Conservation (phyloP, 2,888 invertebrate species). For the Myathropa florea region DNA sequence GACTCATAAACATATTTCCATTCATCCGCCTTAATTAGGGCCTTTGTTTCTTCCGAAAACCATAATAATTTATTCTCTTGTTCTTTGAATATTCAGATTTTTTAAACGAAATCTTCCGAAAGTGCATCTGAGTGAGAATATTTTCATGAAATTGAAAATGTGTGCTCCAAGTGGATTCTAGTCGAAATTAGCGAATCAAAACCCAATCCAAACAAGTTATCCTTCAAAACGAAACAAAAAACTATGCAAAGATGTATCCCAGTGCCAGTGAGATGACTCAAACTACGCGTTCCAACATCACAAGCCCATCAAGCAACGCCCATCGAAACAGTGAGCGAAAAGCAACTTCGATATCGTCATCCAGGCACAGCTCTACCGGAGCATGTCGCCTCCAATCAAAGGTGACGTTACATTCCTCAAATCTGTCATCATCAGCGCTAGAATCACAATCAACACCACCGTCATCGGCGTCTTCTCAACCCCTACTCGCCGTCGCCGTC, state of each 20-base stretch:
- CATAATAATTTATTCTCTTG: background rate
- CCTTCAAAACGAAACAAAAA: background rate
- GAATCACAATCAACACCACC: conserved; percentile 6
- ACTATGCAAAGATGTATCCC: conserved; percentile 43
- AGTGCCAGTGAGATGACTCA: conserved; percentile 33
- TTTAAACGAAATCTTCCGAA: background rate
- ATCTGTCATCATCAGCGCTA: conserved; percentile 25
- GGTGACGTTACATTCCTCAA: conserved; percentile 35
- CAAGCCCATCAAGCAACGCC: background rate
- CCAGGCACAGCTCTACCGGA: conserved; percentile 22
- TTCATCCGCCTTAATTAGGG: background rate
- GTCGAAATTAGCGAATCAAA: background rate
- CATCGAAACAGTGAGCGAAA: conserved; percentile 20
- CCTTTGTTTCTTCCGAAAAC: background rate
- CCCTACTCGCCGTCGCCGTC: conserved; percentile 56
- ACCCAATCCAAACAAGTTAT: background rate
- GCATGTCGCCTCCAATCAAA: conserved; percentile 4
- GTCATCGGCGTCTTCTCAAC: conserved; percentile 26
- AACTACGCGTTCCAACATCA: conserved; percentile 7
- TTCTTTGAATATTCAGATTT: background rate
- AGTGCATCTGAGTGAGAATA: background rate
- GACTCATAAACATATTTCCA: background rate
- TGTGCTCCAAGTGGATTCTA: background rate
- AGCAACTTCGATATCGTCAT: background rate
- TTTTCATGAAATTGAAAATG: background rate